Evolutionary conservation across 2,113 vertebrate species (phyloP).

Genomic region (Ophthalmolycus amberensis): DNA sequence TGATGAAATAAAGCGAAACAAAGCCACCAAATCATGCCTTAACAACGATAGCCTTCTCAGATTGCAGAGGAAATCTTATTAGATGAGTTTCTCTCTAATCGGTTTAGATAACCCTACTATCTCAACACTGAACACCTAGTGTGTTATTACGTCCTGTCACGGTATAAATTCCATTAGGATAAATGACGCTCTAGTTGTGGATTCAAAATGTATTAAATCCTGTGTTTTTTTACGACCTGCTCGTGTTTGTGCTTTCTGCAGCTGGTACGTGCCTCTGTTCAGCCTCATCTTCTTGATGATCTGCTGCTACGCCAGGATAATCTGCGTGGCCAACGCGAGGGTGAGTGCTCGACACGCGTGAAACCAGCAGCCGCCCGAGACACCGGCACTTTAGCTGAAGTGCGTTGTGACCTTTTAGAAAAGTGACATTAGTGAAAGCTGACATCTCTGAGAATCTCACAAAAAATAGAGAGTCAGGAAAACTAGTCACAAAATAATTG

Average conservation of each 20-base stretch:
- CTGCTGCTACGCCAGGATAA: constrained; percentile 86
- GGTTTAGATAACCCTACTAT: not conserved
- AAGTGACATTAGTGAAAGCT: constrained; percentile 24
- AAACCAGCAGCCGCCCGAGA: not conserved
- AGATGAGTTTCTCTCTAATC: constrained; percentile 21
- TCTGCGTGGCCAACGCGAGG: constrained; percentile 86
- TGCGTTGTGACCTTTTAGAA: constrained; percentile 41
- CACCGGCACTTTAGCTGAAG: constrained; percentile 23
- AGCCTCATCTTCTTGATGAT: constrained; percentile 88
- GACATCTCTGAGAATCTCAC: constrained; percentile 17
- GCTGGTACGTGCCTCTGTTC: constrained; percentile 86
- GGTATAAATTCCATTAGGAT: constrained; percentile 16
- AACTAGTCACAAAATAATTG: not conserved
- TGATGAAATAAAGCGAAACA: not conserved
- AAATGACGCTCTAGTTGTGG: not conserved
- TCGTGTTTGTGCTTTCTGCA: constrained; percentile 63
- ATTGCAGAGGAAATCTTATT: constrained; percentile 18
- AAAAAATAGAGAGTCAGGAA: not conserved
- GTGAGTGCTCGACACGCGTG: constrained; percentile 70
- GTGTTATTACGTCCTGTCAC: constrained; percentile 7
- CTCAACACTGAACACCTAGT: constrained; percentile 10
- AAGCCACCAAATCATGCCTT: not conserved
- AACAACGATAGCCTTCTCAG: constrained; percentile 1
- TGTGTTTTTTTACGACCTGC: constrained; percentile 8
- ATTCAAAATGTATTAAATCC: constrained; percentile 13